Percentiles rank a stretch among this genome's conserved stretches.
These are phyloP conservation scores for Drosophila vallismaia DNA, from an alignment of 2,888 invertebrate species.

Conservation along the genomic window DNA sequence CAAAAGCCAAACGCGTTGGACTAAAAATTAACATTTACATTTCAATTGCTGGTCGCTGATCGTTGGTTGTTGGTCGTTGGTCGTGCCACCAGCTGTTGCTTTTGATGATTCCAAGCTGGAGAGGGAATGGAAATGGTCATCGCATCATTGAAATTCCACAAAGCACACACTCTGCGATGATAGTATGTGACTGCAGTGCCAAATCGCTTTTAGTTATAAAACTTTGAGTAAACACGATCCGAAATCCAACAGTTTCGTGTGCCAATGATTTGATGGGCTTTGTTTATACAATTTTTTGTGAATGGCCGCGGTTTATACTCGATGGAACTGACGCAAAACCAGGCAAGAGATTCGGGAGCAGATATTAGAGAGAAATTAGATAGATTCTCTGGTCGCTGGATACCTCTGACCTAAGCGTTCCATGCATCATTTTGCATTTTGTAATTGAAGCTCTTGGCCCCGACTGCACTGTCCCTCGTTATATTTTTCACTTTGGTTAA, in stretches of 20 bases:
- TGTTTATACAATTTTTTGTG: constrained; percentile 35
- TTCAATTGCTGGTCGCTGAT: constrained; percentile 27
- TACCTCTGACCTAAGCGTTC: constrained; percentile 20
- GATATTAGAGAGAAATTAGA: not conserved
- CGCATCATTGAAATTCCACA: constrained; percentile 68
- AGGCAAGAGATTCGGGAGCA: not conserved
- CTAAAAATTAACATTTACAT: constrained; percentile 42
- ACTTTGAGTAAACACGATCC: constrained; percentile 32
- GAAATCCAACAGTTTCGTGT: constrained; percentile 17
- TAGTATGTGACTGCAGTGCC: constrained; percentile 65
- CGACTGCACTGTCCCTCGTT: not conserved
- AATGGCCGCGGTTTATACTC: constrained; percentile 10
- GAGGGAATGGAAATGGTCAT: constrained; percentile 6
- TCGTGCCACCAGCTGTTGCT: no score
- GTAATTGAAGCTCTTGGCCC: constrained; percentile 19
- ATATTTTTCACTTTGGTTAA: not conserved
- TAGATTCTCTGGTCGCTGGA: constrained; percentile 4
- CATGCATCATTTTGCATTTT: constrained; percentile 39
- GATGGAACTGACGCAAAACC: constrained; percentile 22
- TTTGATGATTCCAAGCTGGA: not conserved
- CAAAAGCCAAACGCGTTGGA: constrained; percentile 33
- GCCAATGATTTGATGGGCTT: constrained; percentile 28
- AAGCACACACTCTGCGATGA: constrained; percentile 41
- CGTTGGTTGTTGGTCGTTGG: no score
- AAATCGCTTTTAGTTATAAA: constrained; percentile 48